Evolutionary conservation across 2,888 invertebrate species (phyloP).

Genomic region (Xanthia icteritia): DNA sequence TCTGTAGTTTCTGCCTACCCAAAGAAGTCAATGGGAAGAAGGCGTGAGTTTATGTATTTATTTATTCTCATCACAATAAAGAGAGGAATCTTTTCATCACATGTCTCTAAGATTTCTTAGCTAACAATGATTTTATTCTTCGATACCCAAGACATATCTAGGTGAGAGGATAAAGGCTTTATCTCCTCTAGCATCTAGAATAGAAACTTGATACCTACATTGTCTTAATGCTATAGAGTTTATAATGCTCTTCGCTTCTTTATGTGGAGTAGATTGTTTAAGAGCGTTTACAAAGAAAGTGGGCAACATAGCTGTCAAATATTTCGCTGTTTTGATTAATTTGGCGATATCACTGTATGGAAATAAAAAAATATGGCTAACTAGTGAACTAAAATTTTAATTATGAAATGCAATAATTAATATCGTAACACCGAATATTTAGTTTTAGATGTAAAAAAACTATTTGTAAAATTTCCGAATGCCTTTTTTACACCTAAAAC

Average conservation of each 20-base stretch:
- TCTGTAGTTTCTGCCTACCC: neutral
- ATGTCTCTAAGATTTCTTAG: slow-evolving; percentile 2
- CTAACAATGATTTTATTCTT: neutral
- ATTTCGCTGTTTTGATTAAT: too few species aligned
- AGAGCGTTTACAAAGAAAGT: too few species aligned
- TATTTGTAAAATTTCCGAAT: too few species aligned
- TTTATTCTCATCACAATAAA: neutral
- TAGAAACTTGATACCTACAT: neutral
- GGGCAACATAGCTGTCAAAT: too few species aligned
- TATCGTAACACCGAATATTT: too few species aligned
- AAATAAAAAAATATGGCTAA: too few species aligned
- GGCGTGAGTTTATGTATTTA: neutral
- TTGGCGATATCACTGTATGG: too few species aligned
- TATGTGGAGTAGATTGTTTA: neutral
- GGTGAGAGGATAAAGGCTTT: neutral
- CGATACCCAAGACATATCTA: neutral
- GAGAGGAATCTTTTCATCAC: neutral
- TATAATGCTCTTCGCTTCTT: neutral
- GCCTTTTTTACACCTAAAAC: too few species aligned
- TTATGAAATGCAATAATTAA: too few species aligned
- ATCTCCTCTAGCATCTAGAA: neutral
- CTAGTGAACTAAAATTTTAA: too few species aligned
- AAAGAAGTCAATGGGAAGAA: too few species aligned
- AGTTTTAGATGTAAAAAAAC: too few species aligned
- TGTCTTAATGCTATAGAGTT: neutral